Evolutionary conservation across 2,113 vertebrate genomes (phyloP).

Genomic region (Pipa parva): DNA sequence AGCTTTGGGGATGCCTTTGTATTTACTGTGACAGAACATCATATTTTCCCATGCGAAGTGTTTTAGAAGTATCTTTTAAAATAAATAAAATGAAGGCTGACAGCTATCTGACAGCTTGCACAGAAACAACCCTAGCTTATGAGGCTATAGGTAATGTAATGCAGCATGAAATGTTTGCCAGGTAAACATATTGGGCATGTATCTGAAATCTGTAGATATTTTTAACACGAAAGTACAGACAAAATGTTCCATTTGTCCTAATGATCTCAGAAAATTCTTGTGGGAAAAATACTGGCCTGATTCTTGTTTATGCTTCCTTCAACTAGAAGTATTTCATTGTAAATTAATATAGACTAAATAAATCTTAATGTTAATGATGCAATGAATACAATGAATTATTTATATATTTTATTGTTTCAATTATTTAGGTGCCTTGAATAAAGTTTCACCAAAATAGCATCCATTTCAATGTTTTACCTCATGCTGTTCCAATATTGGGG

Average conservation of each 20-base stretch:
- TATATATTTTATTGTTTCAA: too few species aligned
- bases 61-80: conserved; percentile 12
- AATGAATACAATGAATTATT: too few species aligned
- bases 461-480: too few species aligned
- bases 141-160: conserved; percentile 3
- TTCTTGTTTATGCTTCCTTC: too few species aligned
- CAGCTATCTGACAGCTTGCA: conserved; percentile 19
- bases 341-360: too few species aligned
- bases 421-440: too few species aligned
- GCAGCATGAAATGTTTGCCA: background rate
- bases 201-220: conserved; percentile 8
- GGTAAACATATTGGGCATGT: conserved; percentile 11
- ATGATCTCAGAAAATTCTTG: conserved; percentile 18
- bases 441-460: too few species aligned
- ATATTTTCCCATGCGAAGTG: conserved; percentile 12
- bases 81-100: conserved; percentile 17
- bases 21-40: conserved; percentile 1
- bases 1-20: background rate
- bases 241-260: conserved; percentile 31
- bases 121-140: background rate
- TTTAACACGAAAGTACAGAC: conserved; percentile 14
- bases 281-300: conserved; percentile 15
- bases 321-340: too few species aligned
- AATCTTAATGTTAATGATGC: too few species aligned
- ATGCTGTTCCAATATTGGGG: too few species aligned